Evolutionary conservation across 2,113 vertebrate species (phyloP).

Genomic region (Takifugu flavidus): DNA sequence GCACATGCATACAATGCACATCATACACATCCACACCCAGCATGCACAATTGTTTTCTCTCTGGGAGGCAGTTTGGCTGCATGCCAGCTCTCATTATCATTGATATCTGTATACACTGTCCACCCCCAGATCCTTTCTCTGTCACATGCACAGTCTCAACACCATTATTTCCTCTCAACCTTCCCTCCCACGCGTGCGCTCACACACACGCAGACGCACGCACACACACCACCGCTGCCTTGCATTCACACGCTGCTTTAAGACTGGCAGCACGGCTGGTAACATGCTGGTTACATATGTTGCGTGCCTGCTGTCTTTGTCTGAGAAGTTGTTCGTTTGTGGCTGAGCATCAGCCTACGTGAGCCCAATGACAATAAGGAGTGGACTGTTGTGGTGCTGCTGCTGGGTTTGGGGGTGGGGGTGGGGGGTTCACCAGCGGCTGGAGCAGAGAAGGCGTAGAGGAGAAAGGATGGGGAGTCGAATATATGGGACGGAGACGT

Average conservation of each 20-base stretch:
- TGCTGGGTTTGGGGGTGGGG: conserved; percentile 22
- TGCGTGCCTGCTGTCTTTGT: conserved; percentile 74
- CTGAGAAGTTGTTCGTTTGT: conserved; percentile 78
- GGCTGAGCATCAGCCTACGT: conserved; percentile 72
- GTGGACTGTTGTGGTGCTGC: conserved; percentile 52
- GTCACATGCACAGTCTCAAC: conserved; percentile 43
- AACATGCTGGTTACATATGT: conserved; percentile 78
- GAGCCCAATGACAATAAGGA: conserved; percentile 77
- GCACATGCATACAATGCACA: conserved; percentile 14
- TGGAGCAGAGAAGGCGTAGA: neutral
- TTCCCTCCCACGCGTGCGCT: neutral
- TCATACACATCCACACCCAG: conserved; percentile 31
- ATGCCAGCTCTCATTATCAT: conserved; percentile 75
- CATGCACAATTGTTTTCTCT: conserved; percentile 63
- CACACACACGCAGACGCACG: conserved; percentile 13
- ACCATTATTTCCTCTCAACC: conserved; percentile 19
- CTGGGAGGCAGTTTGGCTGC: conserved; percentile 61
- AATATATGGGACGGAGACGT: neutral
- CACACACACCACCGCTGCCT: conserved; percentile 25
- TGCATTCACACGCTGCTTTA: conserved; percentile 55
- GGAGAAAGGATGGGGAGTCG: neutral
- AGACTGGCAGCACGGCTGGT: conserved; percentile 54
- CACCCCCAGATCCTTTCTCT: conserved; percentile 28
- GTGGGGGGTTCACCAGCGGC: neutral
- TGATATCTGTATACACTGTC: conserved; percentile 62